Evolutionary conservation across 2,888 invertebrate genomes (phyloP), one percentile per base, ranked within the genome.

Genomic region (Aporophyla lueneburgensis): DNA sequence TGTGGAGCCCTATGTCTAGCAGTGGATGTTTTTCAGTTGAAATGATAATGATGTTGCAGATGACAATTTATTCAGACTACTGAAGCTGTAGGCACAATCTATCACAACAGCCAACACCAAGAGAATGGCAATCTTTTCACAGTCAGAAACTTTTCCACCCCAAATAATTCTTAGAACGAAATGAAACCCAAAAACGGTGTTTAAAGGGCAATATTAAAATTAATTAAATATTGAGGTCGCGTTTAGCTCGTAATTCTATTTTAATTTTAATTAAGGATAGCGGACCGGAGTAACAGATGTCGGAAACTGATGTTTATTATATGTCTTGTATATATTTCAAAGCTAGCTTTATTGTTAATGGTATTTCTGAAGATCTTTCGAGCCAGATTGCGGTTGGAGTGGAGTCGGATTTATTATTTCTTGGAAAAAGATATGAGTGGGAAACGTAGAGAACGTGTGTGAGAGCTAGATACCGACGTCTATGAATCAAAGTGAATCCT

Each of bases 251-350:
- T 94, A 93, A 94, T 92, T 94, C 90, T 89, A 88, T 91, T 94
- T 93, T 92, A 93, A 93, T 94, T 93, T 94, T 94, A 95, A 95
- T 95, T 94, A 94, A 94, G 91, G 93, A 86, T 88, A 85, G 86
- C 87, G 83, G 83, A 83, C 87, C 87, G 87, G 68, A 88, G 94
- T 90, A 93, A 92, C 94, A 95, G 95, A 94, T 95, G 95, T 91
- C 89, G 85, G 88, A 82, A 89, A 91, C 88, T 90, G 91, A 92
- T 92, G 90, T 91, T 89, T 91, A 91, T 90, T 90, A 89, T 87
- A 85, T 82, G 74, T 89, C 85, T 86, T 86, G 83, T 87, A 79
- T 84, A 85, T 81, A 85, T 87, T 86, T 86, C 75, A 85, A 83
- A 76, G 83, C 80, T 78, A 69, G 81, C 84, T 71, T 75, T 82